Base-by-base conservation (phyloP, 2,113 vertebrate genomes). In the Romanogobio albipinnatus region DNA sequence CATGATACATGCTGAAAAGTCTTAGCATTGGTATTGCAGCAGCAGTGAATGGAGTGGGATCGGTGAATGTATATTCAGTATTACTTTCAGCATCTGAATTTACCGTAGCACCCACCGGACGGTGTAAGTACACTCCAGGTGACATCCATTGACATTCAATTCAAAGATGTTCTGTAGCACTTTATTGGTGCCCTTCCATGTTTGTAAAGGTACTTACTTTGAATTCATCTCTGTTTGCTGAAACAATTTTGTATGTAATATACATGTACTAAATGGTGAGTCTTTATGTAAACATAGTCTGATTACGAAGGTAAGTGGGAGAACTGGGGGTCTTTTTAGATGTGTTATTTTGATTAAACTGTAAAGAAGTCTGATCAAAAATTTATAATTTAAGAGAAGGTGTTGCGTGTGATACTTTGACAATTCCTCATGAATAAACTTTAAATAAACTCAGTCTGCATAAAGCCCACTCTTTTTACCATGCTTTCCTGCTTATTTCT, bases 21-120 rank as follows among this genome's bases (percentile, higher is more conserved):
- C 11, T 24, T 78, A 17, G 22, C 14, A 79, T 80, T 78, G 33
- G 9, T 64, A 29, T 62, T 26, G 33, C 66, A 70, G 53, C 33
- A 43, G 13, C 56, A 59, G 3, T 61, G n/a, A 79, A 80, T 47
- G 77, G n/a, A 17, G 13, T 62, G n/a, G 5, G n/a, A 62, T 45
- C 2, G 19, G 51, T 47, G 51, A 58, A 68, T 81, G 15, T 81
- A 68, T 49, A 81, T 81, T 66, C 39, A 51, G 39, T 51, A 81
- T 66, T 79, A 10, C 64, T 81, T 81, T 81, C 61, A 81, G 78
- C 58, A 79, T 79, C 56, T 66, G 78, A 81, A 29, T 81, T 81
- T 79, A 79, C 56, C 14, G 7, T 45, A 62, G 58, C 58, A 66
- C 9, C 39, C 78, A 81, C 43, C 66, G 43, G 61, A 51, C 66